Conservation (phyloP, 2,113 vertebrate species). For the Ia io region DNA sequence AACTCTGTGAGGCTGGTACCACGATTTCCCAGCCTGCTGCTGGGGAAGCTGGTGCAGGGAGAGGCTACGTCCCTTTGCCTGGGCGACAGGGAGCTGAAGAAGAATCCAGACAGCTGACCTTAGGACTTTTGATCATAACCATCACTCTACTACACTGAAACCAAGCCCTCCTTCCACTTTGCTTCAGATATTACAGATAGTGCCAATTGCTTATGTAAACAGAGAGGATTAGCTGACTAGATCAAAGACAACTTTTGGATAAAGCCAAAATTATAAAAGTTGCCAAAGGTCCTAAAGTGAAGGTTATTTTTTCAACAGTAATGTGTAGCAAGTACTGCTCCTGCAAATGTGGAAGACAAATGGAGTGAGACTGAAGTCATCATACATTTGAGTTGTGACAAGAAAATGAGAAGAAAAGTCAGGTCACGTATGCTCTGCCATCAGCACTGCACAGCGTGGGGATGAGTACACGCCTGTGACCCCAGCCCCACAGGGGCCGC, state of each 20-base stretch:
- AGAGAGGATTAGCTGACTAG: background rate
- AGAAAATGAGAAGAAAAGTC: constrained; percentile 16
- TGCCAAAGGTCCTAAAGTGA: background rate
- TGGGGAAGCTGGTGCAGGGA: background rate
- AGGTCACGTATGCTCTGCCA: background rate
- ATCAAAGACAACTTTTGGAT: background rate
- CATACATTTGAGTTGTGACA: background rate
- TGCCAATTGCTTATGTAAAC: background rate
- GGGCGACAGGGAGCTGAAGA: background rate
- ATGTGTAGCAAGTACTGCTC: background rate
- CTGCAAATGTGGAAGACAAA: background rate
- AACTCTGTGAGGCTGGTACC: background rate
- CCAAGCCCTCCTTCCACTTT: background rate
- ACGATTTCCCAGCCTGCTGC: background rate
- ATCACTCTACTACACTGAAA: background rate
- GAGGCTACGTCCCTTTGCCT: background rate
- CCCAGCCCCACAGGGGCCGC: accelerated
- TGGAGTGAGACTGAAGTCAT: background rate
- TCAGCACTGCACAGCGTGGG: accelerated
- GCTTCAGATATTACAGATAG: background rate
- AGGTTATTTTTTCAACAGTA: background rate
- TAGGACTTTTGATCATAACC: background rate
- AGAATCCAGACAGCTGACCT: background rate
- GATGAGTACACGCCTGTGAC: accelerated
- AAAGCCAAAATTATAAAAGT: background rate